These are phyloP conservation scores for Lasiurus borealis DNA, from an alignment of 2,113 vertebrate species.

Conservation along the genomic window DNA sequence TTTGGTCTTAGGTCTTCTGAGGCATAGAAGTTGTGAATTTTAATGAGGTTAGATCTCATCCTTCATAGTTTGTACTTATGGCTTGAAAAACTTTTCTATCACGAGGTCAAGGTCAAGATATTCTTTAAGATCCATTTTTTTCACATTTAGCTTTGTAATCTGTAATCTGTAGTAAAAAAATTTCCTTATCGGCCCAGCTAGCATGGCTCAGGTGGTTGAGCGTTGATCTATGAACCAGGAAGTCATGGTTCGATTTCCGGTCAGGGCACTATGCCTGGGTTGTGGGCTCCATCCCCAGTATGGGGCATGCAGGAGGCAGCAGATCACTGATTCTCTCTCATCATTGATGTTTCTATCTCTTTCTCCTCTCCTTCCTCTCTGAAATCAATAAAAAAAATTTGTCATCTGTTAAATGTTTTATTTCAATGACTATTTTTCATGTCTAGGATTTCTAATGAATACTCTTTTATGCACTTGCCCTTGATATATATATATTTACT, in stretches of 20 bases:
- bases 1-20: conserved; percentile 2
- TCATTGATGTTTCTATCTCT: too few relatives aligned
- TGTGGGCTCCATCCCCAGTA: too few relatives aligned
- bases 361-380: background rate
- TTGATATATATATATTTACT: background rate
- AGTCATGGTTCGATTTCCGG: too few relatives aligned
- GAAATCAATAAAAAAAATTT: background rate
- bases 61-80: background rate
- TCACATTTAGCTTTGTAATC: background rate
- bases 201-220: too few relatives aligned
- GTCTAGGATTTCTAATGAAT: conserved; percentile 7
- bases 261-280: too few relatives aligned
- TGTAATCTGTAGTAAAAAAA: conserved; percentile 22
- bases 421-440: conserved; percentile 7
- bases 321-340: too few relatives aligned
- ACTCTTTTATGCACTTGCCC: background rate
- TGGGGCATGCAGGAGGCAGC: too few relatives aligned
- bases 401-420: background rate
- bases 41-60: background rate
- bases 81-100: conserved; percentile 30
- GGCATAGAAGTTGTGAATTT: background rate
- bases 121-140: background rate
- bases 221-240: too few relatives aligned
- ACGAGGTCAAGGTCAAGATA: background rate
- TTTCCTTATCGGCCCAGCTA: background rate